Evolutionary conservation across 2,113 vertebrate species (phyloP), one percentile per base, ranked within the genome.

Genomic region (Sinocyclocheilus rhinocerous): DNA sequence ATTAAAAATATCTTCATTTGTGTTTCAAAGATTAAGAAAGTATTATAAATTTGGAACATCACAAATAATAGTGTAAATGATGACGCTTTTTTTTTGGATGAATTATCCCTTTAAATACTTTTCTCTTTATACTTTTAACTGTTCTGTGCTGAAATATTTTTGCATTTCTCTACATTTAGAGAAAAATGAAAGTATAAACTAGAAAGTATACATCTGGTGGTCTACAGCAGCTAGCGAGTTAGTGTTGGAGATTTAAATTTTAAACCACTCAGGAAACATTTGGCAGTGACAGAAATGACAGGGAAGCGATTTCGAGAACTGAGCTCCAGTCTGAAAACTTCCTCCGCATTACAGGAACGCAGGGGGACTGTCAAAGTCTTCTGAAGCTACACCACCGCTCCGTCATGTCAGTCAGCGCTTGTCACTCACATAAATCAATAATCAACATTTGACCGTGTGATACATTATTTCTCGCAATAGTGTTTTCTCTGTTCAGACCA

Each of bases 331-430:
- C 72, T 75, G 72, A 75, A 48, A 45, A 45, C 72, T 24, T 8
- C 42, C 22, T 75, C 72, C 1, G 12, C n/a, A 26, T 76, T 45
- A 48, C 39, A n/a, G n/a, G n/a, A 45, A 48, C 0, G 42, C 42
- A 50, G n/a, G n/a, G 11, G 73, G 13, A 76, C 73, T 76, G 73
- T 76, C 42, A 76, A 76, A 48, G 39, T 15, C 73, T 76, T 76
- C 73, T 26, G 73, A 76, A 26, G 42, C n/a, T 26, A 24, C 42
- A 76, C 22, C n/a, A n/a, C 73, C 3, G n/a, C 73, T 76, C 42
- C 4, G n/a, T 50, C n/a, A 26, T 26, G 42, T 48, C 72, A 76
- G 42, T 50, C 42, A 48, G 72, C 1, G 6, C 42, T 76, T 24
- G 42, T 76, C 73, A 48, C n/a, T 50, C n/a, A 76, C 20, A 76